Evolutionary conservation across 2,113 vertebrate genomes (phyloP).

Genomic region (Procavia capensis): DNA sequence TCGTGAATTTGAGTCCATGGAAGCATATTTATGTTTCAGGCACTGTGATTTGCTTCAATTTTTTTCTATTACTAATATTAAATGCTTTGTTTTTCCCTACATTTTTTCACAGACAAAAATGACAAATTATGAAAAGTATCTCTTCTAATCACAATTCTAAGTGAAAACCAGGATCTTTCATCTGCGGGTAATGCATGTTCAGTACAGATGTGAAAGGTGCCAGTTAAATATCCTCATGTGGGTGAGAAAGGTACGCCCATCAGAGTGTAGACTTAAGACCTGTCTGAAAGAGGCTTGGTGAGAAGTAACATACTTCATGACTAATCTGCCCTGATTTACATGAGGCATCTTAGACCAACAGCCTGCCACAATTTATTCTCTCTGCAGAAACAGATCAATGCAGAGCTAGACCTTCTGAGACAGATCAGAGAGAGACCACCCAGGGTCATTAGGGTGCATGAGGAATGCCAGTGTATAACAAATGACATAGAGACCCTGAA

Average conservation of each 20-base stretch:
- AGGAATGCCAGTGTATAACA: not conserved
- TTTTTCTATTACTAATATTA: constrained; percentile 12
- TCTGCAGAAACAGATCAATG: not conserved
- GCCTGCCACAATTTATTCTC: not conserved
- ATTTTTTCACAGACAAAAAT: not conserved
- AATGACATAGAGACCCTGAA: not conserved
- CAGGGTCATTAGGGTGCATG: not conserved
- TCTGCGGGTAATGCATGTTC: not conserved
- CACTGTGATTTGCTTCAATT: not conserved
- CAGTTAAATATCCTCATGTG: not conserved
- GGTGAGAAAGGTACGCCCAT: not conserved
- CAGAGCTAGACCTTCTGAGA: not conserved
- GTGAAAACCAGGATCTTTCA: not conserved
- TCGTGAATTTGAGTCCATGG: not conserved
- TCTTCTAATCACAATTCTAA: not conserved
- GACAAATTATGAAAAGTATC: not conserved
- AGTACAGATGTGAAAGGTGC: not conserved
- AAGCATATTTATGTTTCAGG: not conserved
- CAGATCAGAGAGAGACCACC: not conserved
- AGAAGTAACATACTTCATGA: not conserved
- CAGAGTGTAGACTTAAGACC: not conserved
- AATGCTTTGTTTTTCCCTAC: not conserved
- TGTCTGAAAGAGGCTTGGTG: not conserved
- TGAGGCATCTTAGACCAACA: not conserved
- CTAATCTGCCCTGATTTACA: not conserved